A percentile compares a stretch with the other conserved stretches of the same genome.
Conservation (phyloP, 2,888 invertebrate genomes). For the Lottia scabra region DNA sequence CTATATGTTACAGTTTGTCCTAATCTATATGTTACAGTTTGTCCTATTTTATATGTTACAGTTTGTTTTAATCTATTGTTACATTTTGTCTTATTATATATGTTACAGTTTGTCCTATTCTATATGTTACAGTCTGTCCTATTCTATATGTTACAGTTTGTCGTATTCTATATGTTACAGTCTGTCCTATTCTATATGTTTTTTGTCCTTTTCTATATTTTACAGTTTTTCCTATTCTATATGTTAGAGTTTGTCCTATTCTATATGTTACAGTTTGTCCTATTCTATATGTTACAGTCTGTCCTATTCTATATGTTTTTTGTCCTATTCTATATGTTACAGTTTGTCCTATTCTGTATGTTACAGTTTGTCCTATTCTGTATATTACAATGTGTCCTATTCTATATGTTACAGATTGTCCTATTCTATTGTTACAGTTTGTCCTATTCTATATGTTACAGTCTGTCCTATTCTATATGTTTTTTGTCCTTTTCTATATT, state of each 20-base stretch:
- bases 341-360: too few relatives aligned
- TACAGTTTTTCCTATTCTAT: conserved; percentile 57
- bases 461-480: neutral
- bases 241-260: too few relatives aligned
- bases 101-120: too few relatives aligned
- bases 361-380: too few relatives aligned
- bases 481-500: neutral
- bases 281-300: too few relatives aligned
- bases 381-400: conserved; percentile 16
- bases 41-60: conserved; percentile 57
- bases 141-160: conserved; percentile 31
- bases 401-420: conserved; percentile 35
- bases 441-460: neutral
- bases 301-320: too few relatives aligned
- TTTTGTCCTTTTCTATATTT: neutral
- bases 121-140: too few relatives aligned
- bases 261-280: too few relatives aligned
- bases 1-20: neutral
- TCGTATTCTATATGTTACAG: neutral
- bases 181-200: neutral
- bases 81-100: too few relatives aligned
- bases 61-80: too few relatives aligned
- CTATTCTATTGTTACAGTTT: too few relatives aligned
- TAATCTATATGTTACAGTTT: neutral
- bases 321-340: too few relatives aligned